Evolutionary conservation across 2,113 vertebrate genomes (phyloP), one percentile per base, ranked within the genome.

Genomic region (Zosterops japonicus): DNA sequence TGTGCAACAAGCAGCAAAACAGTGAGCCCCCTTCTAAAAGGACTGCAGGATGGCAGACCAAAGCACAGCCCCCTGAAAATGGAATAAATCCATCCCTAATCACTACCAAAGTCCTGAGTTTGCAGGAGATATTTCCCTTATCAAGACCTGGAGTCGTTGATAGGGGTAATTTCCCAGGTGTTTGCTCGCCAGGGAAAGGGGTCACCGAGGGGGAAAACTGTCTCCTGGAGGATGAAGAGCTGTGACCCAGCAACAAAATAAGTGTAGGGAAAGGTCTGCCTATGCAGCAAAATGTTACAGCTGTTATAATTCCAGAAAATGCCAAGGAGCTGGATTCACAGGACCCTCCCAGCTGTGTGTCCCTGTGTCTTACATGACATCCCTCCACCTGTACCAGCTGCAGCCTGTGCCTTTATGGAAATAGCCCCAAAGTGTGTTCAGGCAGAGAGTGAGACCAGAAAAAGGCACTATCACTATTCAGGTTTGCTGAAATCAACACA

Each of bases 91-190:
- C 83, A 81, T 59, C 42, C 36, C 44, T 72, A 69, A 92, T 76
- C 75, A 65, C 57, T 33, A 7, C n/a, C 3, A 1, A 80, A 74
- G 67, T 14, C 75, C 85, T 86, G 88, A 94, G 75, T 85, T 80
- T 80, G 90, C 78, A 72, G 85, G 63, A 96, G 79, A 61, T 80
- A 69, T 69, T 90, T 57, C 71, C 74, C 78, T 95, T 96, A 90
- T 92, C 92, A 80, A 69, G 74, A 88, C 90, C 71, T 90, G 94
- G 67, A 57, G 67, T 82, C 0, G 14, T 68, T 90, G 89, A 90
- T 81, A 44, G 0, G 11, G 50, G 36, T 33, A 67, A 94, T 92
- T 93, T 88, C 59, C 69, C 59, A 83, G 79, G 49, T 61, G 41
- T 69, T 91, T 56, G 57, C 65, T 53, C 28, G 27, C 15, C 67